phyloP scores from a whole-genome alignment of 2,888 invertebrate species.

The Diarsia dahlii region DNA sequence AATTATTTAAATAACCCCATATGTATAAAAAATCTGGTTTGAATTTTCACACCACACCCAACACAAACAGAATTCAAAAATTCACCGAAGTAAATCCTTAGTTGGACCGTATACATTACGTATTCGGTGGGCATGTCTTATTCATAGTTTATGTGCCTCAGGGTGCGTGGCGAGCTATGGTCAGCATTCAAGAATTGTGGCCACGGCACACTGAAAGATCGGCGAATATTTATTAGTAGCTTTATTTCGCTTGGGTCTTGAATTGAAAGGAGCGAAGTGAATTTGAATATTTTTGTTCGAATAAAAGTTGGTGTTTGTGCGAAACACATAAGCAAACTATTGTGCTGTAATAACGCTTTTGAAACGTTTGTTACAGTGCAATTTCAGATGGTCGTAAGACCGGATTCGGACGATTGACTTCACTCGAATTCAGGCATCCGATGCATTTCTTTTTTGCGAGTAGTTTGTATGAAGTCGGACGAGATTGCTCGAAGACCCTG shows the following conservation, averaged over 20 bases:
- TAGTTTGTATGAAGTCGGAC: not conserved
- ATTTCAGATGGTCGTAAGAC: not conserved
- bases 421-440: not conserved
- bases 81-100: constrained; percentile 69
- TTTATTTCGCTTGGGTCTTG: constrained; percentile 29
- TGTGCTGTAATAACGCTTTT: not conserved
- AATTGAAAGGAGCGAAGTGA: constrained; percentile 17
- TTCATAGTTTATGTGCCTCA: constrained; percentile 71
- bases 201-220: constrained; percentile 53
- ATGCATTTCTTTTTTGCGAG: not conserved
- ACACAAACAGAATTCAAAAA: constrained; percentile 69
- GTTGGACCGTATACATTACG: constrained; percentile 68
- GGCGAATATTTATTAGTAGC: constrained; percentile 52
- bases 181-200: constrained; percentile 61
- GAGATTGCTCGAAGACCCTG: not conserved
- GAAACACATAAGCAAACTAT: not conserved
- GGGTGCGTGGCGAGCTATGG: constrained; percentile 66
- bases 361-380: not conserved
- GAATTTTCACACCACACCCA: constrained; percentile 33
- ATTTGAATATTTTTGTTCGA: not conserved
- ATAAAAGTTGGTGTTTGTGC: not conserved
- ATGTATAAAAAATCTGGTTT: constrained; percentile 3
- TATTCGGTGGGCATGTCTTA: constrained; percentile 73
- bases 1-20: not conserved
- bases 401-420: not conserved